Base-by-base conservation (phyloP, 2,797 vertebrate genomes). In the Centropyge bicolor region DNA sequence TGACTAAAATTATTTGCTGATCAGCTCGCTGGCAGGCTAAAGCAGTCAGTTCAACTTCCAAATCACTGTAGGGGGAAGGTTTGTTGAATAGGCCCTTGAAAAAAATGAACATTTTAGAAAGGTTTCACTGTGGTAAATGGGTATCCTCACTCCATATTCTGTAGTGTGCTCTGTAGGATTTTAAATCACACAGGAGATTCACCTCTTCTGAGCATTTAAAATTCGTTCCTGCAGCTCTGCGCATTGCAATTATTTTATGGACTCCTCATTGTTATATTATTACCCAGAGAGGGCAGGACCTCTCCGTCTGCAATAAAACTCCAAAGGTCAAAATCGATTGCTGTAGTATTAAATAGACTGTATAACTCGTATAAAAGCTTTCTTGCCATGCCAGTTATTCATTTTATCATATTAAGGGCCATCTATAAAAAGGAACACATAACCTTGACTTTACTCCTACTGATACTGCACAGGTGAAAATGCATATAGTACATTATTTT, bases 301-400 rank as follows among this genome's bases (percentile, higher is more conserved):
- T 67, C 24, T 82, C 69, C 64, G 48, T 54, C 68, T 82, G 76
- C 51, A 76, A 57, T 83, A 78, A 89, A 91, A 88, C 59, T 22
- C 81, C 64, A 91, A 87, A 90, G 83, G 77, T 86, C 78, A 84
- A 56, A 84, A 74, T 64, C 48, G 13, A 70, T 78, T 61, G 55
- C 57, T 74, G 36, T 48, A 35, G 27, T 76, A 52, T 83, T 77
- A 87, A 82, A 85, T 75, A 69, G 54, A 72, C 49, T 66, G 45
- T 38, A 43, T 46, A 78, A 66, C 73, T 65, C 35, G n/a, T 68
- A 55, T 74, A 49, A 74, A 74, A 79, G 35, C 65, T 86, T 83
- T 55, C 82, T 78, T 24, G 48, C 56, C 38, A 38, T 52, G 31
- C 11, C 70, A 40, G 71, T 84, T 81, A 85, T 73, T 88, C 1